A percentile compares a stretch with the other conserved stretches of the same genome.
These are phyloP conservation scores for Acromyrmex charruanus DNA, from an alignment of 1,140 invertebrate species.

Conservation along the genomic window DNA sequence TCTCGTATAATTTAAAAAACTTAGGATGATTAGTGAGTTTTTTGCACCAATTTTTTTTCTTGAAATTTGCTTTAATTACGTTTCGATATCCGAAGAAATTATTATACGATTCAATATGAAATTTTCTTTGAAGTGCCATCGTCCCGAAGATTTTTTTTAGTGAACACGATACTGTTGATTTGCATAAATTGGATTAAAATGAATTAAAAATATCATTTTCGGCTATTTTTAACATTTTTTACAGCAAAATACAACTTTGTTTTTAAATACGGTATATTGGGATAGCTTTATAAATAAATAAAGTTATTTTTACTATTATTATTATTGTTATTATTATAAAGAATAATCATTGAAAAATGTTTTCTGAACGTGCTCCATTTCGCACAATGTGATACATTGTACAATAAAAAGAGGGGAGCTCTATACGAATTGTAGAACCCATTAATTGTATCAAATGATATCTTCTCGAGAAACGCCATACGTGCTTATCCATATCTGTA, in stretches of 20 bases:
- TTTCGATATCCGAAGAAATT: neutral
- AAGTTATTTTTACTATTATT: too few species aligned
- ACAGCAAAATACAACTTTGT: too few species aligned
- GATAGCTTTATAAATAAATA: too few species aligned
- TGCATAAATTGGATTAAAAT: too few species aligned
- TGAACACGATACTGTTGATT: too few species aligned
- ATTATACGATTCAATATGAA: too few species aligned
- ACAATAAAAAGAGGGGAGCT: neutral
- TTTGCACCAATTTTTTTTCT: neutral
- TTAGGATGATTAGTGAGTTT: too few species aligned
- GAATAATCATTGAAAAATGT: neutral
- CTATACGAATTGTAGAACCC: neutral
- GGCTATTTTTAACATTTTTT: too few species aligned
- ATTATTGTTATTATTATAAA: neutral
- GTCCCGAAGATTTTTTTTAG: too few species aligned
- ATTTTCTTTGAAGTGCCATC: too few species aligned
- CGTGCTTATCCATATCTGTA: neutral
- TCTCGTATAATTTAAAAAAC: neutral
- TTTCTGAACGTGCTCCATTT: neutral
- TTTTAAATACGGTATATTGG: too few species aligned
- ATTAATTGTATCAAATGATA: conserved; percentile 12
- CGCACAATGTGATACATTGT: neutral
- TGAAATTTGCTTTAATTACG: neutral
- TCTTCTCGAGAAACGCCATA: neutral
- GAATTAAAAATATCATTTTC: too few species aligned